Evolutionary conservation across 2,797 vertebrate genomes (phyloP), one percentile per base, ranked within the genome.

Genomic region (Channallabes apus): DNA sequence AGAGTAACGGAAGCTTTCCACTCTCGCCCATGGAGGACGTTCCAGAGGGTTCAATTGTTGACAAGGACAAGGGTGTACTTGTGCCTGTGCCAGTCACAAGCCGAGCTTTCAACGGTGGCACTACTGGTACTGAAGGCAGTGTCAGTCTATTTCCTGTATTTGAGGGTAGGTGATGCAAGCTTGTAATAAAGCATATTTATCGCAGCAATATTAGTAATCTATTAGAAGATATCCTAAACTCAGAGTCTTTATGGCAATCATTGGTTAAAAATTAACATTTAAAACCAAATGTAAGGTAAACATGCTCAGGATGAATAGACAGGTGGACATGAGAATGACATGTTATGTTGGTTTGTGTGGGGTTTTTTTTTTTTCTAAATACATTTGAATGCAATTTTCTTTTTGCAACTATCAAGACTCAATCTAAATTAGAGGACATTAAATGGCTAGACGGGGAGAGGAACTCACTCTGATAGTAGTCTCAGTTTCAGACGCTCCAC

Each of bases 11-110:
- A 86, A 87, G 89, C 90, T 90, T 85, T 46, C 91, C 89, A 1
- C 88, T 88, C 46, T 91, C 92, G 71, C 94, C 94, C n/a, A 92
- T 95, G 86, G 96, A 96, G 80, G 92, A 94, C 71, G 93, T 95
- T 83, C 88, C 73, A 0, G 95, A 94, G 83, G 91, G 86, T 17
- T 89, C 89, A 1, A 85, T 86, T 83, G 4, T 84, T 7, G 93
- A 92, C 64, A 92, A 89, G 77, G 94, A 94, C 58, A 87, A 89
- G n/a, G 90, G 92, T 59, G 90, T 94, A 15, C 82, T 94, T 29
- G 87, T 95, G 56, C 90, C 94, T 3, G 93, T 95, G 81, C 94
- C 93, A 2, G 77, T 90, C 59, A 92, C 91, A 85, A 91, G 87
- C 8, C 89, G 88, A n/a, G 91, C 85, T 3, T 72, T 91, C 65